phyloP scores from a whole-genome alignment of 2,113 vertebrate genomes.

The Oryzias curvinotus region DNA sequence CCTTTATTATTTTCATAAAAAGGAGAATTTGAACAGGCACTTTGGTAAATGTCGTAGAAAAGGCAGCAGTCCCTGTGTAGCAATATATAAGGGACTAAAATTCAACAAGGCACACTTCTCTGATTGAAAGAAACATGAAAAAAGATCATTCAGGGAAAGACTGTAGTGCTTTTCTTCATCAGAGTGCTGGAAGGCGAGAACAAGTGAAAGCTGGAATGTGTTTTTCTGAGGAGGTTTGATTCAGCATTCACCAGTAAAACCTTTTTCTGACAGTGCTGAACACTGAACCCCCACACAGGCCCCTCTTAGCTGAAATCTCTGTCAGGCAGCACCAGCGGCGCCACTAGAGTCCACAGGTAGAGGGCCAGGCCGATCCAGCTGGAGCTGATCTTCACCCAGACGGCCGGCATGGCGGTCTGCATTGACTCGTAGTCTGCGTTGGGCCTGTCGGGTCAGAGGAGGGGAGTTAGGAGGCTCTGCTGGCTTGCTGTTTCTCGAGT shows the following conservation, averaged over 20 bases:
- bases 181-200: too few species aligned
- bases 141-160: neutral
- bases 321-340: constrained; percentile 80
- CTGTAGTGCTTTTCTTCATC: neutral
- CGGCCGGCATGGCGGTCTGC: constrained; percentile 83
- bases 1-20: too few species aligned
- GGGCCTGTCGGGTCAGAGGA: constrained; percentile 70
- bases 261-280: too few species aligned
- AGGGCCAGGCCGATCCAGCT: constrained; percentile 87
- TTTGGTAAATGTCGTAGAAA: too few species aligned
- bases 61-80: too few species aligned
- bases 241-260: too few species aligned
- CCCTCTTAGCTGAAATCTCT: constrained; percentile 84
- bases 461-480: neutral
- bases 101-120: too few species aligned
- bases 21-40: too few species aligned
- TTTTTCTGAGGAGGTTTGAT: too few species aligned
- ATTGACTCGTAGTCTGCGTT: constrained; percentile 60
- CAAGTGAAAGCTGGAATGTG: constrained; percentile 5
- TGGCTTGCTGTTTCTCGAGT: accelerated
- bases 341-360: constrained; percentile 92
- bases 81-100: too few species aligned
- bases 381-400: constrained; percentile 94
- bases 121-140: too few species aligned
- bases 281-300: too few species aligned